Percentiles rank a stretch among this genome's conserved stretches.
Evolutionary conservation across 2,888 invertebrate genomes (phyloP).

Genomic region (Fragum fragum): DNA sequence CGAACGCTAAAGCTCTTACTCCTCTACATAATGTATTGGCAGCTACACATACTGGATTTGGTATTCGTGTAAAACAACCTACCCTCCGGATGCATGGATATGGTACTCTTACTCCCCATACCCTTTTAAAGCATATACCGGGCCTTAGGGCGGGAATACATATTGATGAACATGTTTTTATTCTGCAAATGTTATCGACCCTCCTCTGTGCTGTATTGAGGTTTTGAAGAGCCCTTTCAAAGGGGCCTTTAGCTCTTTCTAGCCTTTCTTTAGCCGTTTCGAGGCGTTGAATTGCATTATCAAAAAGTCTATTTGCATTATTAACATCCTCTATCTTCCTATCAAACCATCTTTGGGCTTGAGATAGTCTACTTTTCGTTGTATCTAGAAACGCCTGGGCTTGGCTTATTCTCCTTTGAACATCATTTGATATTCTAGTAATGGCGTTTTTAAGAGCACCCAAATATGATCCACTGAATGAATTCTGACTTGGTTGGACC

Average conservation of each 20-base stretch:
- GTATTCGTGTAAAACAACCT: constrained; percentile 55
- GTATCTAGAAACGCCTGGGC: constrained; percentile 44
- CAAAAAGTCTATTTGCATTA: constrained; percentile 54
- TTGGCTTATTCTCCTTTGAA: constrained; percentile 44
- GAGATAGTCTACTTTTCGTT: constrained; percentile 42
- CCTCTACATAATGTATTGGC: constrained; percentile 52
- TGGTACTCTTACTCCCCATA: constrained; percentile 25
- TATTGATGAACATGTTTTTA: constrained; percentile 46
- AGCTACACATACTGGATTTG: constrained; percentile 48
- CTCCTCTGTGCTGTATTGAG: constrained; percentile 54
- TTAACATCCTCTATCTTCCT: constrained; percentile 43
- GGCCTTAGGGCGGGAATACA: constrained; percentile 59
- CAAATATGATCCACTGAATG: constrained; percentile 55
- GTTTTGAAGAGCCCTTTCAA: constrained; percentile 45
- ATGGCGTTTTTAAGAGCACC: constrained; percentile 44
- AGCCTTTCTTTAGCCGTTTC: constrained; percentile 56
- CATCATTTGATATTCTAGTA: constrained; percentile 35
- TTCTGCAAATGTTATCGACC: constrained; percentile 65
- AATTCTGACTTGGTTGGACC: constrained; percentile 27
- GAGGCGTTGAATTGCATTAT: constrained; percentile 47
- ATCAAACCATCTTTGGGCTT: constrained; percentile 54
- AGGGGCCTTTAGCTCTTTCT: constrained; percentile 64
- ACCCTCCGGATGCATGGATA: constrained; percentile 53
- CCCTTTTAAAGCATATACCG: constrained; percentile 29
- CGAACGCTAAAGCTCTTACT: constrained; percentile 54